Conservation (phyloP, 2,888 invertebrate genomes). For the Stenolophus ochropezus region DNA sequence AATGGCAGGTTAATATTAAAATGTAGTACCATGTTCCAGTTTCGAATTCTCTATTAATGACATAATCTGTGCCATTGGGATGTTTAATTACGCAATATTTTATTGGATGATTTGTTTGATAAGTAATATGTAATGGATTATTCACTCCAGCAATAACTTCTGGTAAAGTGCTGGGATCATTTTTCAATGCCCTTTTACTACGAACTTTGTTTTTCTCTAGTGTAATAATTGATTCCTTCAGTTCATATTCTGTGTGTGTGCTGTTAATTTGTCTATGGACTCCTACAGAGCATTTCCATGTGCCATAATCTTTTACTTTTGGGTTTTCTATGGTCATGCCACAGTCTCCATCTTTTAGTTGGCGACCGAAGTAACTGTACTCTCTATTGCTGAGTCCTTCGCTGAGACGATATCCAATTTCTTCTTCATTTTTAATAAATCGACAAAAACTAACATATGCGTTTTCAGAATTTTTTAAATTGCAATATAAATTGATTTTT, state of each 20-base stretch:
- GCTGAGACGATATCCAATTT: constrained; percentile 72
- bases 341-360: constrained; percentile 73
- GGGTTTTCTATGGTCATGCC: constrained; percentile 74
- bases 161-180: background rate
- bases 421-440: constrained; percentile 71
- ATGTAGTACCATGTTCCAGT: constrained; percentile 33
- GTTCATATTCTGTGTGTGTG: constrained; percentile 31
- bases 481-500: constrained; percentile 73
- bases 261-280: constrained; percentile 65
- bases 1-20: too few relatives aligned
- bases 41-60: constrained; percentile 40
- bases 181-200: background rate
- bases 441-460: constrained; percentile 73
- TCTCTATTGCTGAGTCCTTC: constrained; percentile 74
- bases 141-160: constrained; percentile 49
- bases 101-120: constrained; percentile 42
- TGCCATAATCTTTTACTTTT: constrained; percentile 70
- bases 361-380: constrained; percentile 75
- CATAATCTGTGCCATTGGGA: constrained; percentile 56
- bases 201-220: constrained; percentile 23
- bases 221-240: constrained; percentile 44
- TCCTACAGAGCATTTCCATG: constrained; percentile 75
- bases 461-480: constrained; percentile 72
- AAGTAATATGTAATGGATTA: constrained; percentile 45
- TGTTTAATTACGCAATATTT: constrained; percentile 61